phyloP scores from a whole-genome alignment of 2,113 vertebrate species.

The Petroica traversi region DNA sequence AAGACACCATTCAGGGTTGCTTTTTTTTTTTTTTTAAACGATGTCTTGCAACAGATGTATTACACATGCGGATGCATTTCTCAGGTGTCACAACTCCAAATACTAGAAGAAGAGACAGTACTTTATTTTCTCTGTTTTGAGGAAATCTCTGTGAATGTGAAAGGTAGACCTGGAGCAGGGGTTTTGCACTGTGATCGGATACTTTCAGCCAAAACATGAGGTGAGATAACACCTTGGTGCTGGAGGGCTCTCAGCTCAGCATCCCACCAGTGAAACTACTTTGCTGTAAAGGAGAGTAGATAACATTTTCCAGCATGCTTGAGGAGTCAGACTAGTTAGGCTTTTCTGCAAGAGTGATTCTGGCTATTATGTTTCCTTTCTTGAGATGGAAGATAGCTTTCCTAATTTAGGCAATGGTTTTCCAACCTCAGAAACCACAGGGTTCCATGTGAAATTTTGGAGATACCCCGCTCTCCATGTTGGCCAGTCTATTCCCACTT shows the following conservation, averaged over 20 bases:
- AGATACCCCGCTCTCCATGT: not conserved
- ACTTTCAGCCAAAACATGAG: not conserved
- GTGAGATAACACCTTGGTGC: not conserved
- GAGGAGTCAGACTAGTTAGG: not conserved
- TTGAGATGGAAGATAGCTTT: not conserved
- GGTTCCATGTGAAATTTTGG: not conserved
- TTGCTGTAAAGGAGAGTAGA: not conserved
- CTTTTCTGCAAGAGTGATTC: not conserved
- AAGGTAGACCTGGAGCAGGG: not conserved
- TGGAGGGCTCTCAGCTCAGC: not conserved
- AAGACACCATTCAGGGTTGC: not conserved
- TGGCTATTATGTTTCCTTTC: not conserved
- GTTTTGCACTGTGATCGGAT: not conserved
- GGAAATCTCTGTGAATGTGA: not conserved
- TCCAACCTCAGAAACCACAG: not conserved
- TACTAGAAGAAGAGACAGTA: rapidly evolving
- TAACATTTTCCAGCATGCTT: not conserved
- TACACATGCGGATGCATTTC: rapidly evolving
- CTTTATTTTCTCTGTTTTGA: not conserved
- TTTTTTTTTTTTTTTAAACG: not conserved
- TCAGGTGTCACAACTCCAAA: not conserved
- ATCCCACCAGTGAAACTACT: not conserved
- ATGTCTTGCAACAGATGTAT: not conserved
- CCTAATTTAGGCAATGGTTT: not conserved
- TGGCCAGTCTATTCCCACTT: not conserved